Conservation (phyloP, 1,140 invertebrate species). For the Colletes latitarsis region DNA sequence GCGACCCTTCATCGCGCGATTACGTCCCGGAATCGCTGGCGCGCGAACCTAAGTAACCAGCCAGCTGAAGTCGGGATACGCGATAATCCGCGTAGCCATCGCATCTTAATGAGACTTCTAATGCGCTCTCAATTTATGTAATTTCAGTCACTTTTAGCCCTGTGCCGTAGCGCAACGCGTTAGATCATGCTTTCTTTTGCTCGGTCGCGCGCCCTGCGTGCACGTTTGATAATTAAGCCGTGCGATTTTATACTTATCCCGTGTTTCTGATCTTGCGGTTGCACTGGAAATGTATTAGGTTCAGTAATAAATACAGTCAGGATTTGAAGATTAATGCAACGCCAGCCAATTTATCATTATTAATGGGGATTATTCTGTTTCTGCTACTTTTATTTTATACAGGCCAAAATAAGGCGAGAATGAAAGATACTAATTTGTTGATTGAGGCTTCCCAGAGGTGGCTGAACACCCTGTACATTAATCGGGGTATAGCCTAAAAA, state of each 20-base stretch:
- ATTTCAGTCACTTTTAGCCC: constrained; percentile 8
- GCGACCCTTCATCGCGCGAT: constrained; percentile 58
- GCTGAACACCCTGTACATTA: too few relatives aligned
- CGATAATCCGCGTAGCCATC: constrained; percentile 25
- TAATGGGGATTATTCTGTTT: too few relatives aligned
- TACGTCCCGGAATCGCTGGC: constrained; percentile 68
- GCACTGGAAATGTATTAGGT: neutral
- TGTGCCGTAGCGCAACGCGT: neutral
- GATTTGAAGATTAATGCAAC: too few relatives aligned
- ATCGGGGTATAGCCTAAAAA: too few relatives aligned
- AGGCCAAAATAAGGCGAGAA: too few relatives aligned
- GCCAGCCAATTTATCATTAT: too few relatives aligned
- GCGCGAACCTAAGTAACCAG: constrained; percentile 64
- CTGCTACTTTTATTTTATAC: too few relatives aligned
- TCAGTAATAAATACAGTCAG: neutral
- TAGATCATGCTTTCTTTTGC: neutral
- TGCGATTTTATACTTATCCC: neutral
- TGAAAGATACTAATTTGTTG: too few relatives aligned
- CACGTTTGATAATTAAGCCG: constrained; percentile 22
- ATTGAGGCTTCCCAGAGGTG: too few relatives aligned
- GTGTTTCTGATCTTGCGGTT: neutral
- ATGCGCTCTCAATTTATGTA: constrained; percentile 28
- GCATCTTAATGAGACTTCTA: constrained; percentile 40
- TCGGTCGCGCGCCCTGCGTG: neutral
- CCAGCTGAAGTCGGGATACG: constrained; percentile 60